Base-by-base conservation (phyloP, 2,888 invertebrate species). In the Drosophila bunnanda region DNA sequence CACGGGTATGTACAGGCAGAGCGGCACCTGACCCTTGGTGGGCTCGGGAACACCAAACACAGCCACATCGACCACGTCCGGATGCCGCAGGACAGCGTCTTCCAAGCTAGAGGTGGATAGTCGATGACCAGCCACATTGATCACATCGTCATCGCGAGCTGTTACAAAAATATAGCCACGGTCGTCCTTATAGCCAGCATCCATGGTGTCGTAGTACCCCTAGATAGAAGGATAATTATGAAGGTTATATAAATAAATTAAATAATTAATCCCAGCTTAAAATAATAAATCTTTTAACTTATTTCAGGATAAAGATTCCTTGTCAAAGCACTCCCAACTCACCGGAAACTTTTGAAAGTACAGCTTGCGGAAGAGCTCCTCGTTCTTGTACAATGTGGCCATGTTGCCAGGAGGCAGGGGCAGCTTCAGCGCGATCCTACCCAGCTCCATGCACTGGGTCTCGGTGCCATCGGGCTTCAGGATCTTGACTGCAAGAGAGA, bases 71-170 rank as follows among this genome's bases (percentile, higher is more conserved):
- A 95, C 95, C 0, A 98, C 94, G 76, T 97, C 95, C 0, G 96
- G 95, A 93, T 98, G 97, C n/a, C 96, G 94, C 44, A 98, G 92
- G 13, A 98, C 95, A 0, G 98, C 97, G 91, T 98, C 98, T 91
- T 98, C 98, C 5, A 98, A 92, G 0, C 97, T 97, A 0, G 97
- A 95, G 0, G 98, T 97, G 0, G 98, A 97, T 44, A 98, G 93
- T 57, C 98, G 93, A 91, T 98, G 98, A 0, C 98, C 98, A 0
- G 98, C 97, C 1, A 98, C 98, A 91, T 98, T 98, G 84, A 98
- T 98, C 20, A 93, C 96, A 92, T 98, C 98, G 93, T 98, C 98
- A 69, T 97, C 97, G 36, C 98, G 94, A 0, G 98, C 96, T 56
- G 97, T 97, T 15, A 98, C 97, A 92, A 96, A 97, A 2, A 98